Base-by-base conservation (phyloP, 2,888 invertebrate genomes). In the Athalia circularis region DNA sequence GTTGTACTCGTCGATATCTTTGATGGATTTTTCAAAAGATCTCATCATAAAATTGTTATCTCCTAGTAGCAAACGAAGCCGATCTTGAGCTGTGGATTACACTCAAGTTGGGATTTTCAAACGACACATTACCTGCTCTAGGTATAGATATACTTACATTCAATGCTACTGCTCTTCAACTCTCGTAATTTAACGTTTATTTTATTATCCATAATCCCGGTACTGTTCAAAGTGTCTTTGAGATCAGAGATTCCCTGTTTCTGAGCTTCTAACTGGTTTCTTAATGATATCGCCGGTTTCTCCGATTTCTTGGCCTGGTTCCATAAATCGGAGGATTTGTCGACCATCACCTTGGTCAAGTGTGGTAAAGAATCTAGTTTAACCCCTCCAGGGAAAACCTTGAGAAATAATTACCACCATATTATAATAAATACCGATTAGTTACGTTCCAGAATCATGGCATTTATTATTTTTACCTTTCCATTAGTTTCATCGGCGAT, bases 141-240 rank as follows among this genome's bases (percentile, higher is more conserved):
- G 75, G 68, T 13, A 70, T 50, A 74, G 75, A 65, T 68, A 9
- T 87, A 92, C 90, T 83, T 91, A 91, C 75, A 92, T 88, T 84
- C 91, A 89, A 81, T 92, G 87, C 88, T 92, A 89, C 85, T 93
- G 88, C 77, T 91, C 90, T 80, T 93, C 90, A 47, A 94, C 92
- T 83, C 94, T 86, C 87, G 85, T 3, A 90, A 80, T 77, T 89
- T 89, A 0, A 88, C 82, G 77, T 90, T 90, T 61, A 90, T 87
- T 77, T 87, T 85, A 79, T 90, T 90, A 57, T 90, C 90, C 50
- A 84, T 89, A 52, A 87, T 86, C 3, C 89, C 90, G 0, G 89
- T 90, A 45, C 67, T 86, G 77, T 89, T 90, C n/a, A 90, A 74
- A 2, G 89, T 86, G 80, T 87, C 82, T 77, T 90, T 90, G 7